Evolutionary conservation across 2,888 invertebrate genomes (phyloP).

Genomic region (Agonopterix subpropinquella): DNA sequence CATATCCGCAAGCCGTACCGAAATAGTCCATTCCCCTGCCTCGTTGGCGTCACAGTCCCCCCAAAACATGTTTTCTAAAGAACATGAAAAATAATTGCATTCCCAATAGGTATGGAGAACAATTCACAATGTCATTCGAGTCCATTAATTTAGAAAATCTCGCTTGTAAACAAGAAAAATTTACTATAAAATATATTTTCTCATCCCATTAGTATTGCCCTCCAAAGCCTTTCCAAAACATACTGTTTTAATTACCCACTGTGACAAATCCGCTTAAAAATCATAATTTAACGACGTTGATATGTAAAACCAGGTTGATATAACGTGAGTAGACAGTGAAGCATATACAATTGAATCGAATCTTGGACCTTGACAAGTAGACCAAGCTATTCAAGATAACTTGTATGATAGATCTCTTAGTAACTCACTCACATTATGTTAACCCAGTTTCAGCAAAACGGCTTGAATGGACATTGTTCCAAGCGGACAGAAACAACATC

Average conservation of each 20-base stretch:
- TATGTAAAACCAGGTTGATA: slow-evolving; percentile 1
- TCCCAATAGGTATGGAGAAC: slow-evolving; percentile 17
- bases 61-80: slow-evolving; percentile 1
- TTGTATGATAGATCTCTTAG: slow-evolving; percentile 2
- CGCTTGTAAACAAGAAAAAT: slow-evolving; percentile 26
- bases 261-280: slow-evolving; percentile 42
- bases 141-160: slow-evolving; percentile 15
- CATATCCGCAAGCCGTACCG: slow-evolving; percentile 58
- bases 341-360: not conserved
- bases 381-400: not conserved
- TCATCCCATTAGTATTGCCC: slow-evolving; percentile 20
- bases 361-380: not conserved
- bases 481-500: slow-evolving; percentile 61
- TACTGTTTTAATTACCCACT: slow-evolving; percentile 14
- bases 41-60: slow-evolving; percentile 54
- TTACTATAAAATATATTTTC: slow-evolving; percentile 37
- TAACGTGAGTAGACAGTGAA: not conserved
- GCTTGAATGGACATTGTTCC: slow-evolving; percentile 54
- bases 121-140: not conserved
- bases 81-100: slow-evolving; percentile 8
- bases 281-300: slow-evolving; percentile 13
- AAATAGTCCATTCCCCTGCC: slow-evolving; percentile 47
- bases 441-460: slow-evolving; percentile 33
- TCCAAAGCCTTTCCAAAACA: slow-evolving; percentile 17
- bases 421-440: slow-evolving; percentile 26